phyloP scores from a whole-genome alignment of 2,888 invertebrate genomes.

The Pimpla rufipes region DNA sequence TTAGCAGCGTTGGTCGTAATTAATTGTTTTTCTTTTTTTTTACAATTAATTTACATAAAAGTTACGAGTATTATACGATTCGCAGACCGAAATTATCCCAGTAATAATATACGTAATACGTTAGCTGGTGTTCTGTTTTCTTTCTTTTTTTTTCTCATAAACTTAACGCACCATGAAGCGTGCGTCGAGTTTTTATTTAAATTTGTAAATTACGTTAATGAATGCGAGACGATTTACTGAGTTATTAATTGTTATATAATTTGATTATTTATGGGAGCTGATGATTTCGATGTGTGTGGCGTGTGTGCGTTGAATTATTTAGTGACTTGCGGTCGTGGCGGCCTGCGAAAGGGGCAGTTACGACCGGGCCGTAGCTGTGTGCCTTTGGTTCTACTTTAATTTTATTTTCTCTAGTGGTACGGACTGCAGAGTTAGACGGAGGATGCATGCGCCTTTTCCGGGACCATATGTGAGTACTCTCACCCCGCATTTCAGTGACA shows the following conservation, averaged over 20 bases:
- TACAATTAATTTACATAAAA: slow-evolving; percentile 43
- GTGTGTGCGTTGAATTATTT: slow-evolving; percentile 55
- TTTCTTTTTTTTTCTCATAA: too few relatives aligned
- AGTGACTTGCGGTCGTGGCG: slow-evolving; percentile 51
- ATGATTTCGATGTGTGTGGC: slow-evolving; percentile 28
- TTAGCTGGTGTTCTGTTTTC: slow-evolving; percentile 41
- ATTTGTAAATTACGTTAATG: slow-evolving; percentile 44
- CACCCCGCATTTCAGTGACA: slow-evolving; percentile 78
- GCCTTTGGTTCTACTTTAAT: slow-evolving; percentile 82
- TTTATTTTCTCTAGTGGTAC: slow-evolving; percentile 84
- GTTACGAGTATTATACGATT: slow-evolving; percentile 57
- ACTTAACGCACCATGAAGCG: too few relatives aligned
- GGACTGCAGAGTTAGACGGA: slow-evolving; percentile 86
- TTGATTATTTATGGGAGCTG: slow-evolving; percentile 59
- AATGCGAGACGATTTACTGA: slow-evolving; percentile 34
- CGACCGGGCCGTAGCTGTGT: slow-evolving; percentile 68
- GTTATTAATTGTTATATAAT: slow-evolving; percentile 51
- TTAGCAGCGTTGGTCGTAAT: slow-evolving; percentile 78
- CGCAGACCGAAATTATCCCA: slow-evolving; percentile 65
- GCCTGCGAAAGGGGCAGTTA: slow-evolving; percentile 44
- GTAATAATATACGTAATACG: slow-evolving; percentile 27
- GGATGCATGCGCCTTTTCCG: slow-evolving; percentile 86
- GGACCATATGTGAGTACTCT: slow-evolving; percentile 85
- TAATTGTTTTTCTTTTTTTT: slow-evolving; percentile 52
- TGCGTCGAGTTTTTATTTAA: slow-evolving; percentile 66